Evolutionary conservation across 2,888 invertebrate genomes (phyloP).

Genomic region (Pegoplata infirma): DNA sequence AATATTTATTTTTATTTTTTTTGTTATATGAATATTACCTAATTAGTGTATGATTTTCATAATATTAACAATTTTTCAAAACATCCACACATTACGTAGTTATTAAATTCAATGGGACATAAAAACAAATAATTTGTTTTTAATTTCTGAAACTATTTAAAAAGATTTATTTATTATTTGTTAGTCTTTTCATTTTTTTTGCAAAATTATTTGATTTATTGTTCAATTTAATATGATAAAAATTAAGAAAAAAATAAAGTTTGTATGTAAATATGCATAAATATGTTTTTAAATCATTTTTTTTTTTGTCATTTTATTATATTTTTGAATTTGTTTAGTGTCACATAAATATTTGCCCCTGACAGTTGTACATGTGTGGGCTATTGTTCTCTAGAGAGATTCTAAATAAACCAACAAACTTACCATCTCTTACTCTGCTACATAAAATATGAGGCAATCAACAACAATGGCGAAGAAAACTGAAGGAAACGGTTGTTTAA

Average conservation of each 20-base stretch:
- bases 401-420: slow-evolving; percentile 42
- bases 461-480: too few relatives aligned
- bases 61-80: background rate
- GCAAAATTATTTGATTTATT: slow-evolving; percentile 13
- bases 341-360: slow-evolving; percentile 57
- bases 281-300: background rate
- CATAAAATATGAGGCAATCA: too few relatives aligned
- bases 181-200: slow-evolving; percentile 18
- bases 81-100: background rate
- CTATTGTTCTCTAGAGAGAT: slow-evolving; percentile 46
- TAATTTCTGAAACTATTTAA: slow-evolving; percentile 25
- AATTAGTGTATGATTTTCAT: slow-evolving; percentile 8
- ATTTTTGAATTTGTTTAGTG: slow-evolving; percentile 53
- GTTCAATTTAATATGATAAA: slow-evolving; percentile 32
- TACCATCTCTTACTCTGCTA: slow-evolving; percentile 10
- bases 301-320: background rate
- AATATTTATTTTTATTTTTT: slow-evolving; percentile 37
- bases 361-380: slow-evolving; percentile 45
- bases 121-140: slow-evolving; percentile 4
- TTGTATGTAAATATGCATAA: background rate
- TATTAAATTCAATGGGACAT: background rate
- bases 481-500: too few relatives aligned
- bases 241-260: slow-evolving; percentile 1
- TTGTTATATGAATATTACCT: slow-evolving; percentile 29
- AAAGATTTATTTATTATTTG: slow-evolving; percentile 40